These are phyloP conservation scores for Blennius ocellaris DNA, from an alignment of 2,113 vertebrate species.

Conservation along the genomic window DNA sequence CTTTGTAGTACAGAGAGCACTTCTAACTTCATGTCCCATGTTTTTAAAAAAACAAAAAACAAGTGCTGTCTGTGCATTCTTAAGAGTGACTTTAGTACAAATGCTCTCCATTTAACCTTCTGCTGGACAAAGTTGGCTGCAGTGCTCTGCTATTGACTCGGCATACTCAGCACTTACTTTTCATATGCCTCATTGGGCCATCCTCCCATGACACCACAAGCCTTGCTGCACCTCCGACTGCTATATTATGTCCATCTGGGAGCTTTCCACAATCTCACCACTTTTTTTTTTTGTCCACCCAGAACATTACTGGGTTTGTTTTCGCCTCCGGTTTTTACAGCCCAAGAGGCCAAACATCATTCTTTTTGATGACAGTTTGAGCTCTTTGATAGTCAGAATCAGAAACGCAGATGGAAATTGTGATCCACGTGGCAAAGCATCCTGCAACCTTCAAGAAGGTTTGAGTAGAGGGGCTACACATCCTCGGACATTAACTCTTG, in stretches of 20 bases:
- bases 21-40: background rate
- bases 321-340: background rate
- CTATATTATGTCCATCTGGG: conserved; percentile 22
- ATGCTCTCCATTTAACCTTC: conserved; percentile 18
- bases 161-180: conserved; percentile 38
- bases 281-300: conserved; percentile 3
- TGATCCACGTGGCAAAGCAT: background rate
- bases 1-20: background rate
- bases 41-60: background rate
- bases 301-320: background rate
- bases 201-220: conserved; percentile 20
- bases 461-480: background rate
- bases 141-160: conserved; percentile 22
- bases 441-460: background rate
- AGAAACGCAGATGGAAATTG: background rate
- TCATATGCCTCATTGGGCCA: conserved; percentile 40
- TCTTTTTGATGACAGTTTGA: background rate
- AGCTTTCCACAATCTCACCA: conserved; percentile 5
- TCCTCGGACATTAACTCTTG: too few species aligned
- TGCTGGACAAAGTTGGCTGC: conserved; percentile 1
- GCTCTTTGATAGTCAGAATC: background rate
- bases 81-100: conserved; percentile 34
- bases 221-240: background rate
- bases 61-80: background rate
- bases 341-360: background rate